Percentiles rank a stretch among this genome's conserved stretches.
These are phyloP conservation scores for Epizoanthus fatuus DNA, from an alignment of 92 coral and sea anemone species.

Conservation along the genomic window DNA sequence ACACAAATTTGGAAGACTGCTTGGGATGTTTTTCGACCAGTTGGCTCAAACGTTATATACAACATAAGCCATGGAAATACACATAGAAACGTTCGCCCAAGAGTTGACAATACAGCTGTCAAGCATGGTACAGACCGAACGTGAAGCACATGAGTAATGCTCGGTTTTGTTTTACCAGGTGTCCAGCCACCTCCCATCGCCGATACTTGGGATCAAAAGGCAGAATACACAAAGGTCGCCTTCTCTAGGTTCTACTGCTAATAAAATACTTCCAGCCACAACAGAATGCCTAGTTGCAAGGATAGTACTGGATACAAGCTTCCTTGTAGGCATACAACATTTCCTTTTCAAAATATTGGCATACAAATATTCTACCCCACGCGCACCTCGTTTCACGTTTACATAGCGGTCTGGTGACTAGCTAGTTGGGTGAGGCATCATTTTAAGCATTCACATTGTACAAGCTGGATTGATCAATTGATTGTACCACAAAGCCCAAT, in stretches of 20 bases:
- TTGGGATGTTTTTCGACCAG: too few relatives aligned
- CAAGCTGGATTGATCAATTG: not conserved
- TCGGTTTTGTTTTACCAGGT: constrained; percentile 44
- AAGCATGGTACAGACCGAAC: too few relatives aligned
- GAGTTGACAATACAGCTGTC: too few relatives aligned
- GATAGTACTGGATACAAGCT: not conserved
- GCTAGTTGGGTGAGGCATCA: not conserved
- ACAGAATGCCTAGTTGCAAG: not conserved
- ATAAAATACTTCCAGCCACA: not conserved
- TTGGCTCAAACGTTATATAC: too few relatives aligned
- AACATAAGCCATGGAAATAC: too few relatives aligned
- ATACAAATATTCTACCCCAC: not conserved
- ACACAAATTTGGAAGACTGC: too few relatives aligned
- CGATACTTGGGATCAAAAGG: constrained; percentile 82
- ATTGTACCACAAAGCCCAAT: not conserved
- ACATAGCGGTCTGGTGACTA: not conserved
- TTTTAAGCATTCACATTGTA: not conserved
- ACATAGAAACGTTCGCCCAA: too few relatives aligned
- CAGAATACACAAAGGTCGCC: constrained; percentile 91
- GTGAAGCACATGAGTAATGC: not conserved
- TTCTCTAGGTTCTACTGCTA: constrained; percentile 92
- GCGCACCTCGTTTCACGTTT: not conserved
- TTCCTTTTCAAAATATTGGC: not conserved
- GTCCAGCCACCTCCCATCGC: constrained; percentile 54
- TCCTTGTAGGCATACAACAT: too few relatives aligned